A percentile compares a stretch with the other conserved stretches of the same genome.
These are phyloP conservation scores for Dryocosmus kuriphilus DNA, from an alignment of 2,888 invertebrate species.

Conservation along the genomic window DNA sequence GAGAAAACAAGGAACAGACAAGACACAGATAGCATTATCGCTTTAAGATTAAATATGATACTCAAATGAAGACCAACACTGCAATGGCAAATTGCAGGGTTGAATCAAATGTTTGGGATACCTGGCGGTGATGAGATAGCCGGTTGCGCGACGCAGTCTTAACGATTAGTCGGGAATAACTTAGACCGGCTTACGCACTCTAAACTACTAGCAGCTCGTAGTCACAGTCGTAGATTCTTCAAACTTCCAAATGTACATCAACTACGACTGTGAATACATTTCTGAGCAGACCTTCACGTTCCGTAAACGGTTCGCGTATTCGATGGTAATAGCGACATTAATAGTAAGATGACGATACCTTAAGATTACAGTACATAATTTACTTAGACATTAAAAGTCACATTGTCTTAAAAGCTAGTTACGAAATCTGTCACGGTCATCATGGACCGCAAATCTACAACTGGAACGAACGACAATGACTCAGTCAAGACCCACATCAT, in stretches of 20 bases:
- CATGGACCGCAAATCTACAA: constrained; percentile 19
- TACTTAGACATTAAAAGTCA: constrained; percentile 37
- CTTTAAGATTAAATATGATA: constrained; percentile 36
- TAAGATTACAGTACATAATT: constrained; percentile 29
- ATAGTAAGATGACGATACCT: constrained; percentile 21
- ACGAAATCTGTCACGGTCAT: constrained; percentile 20
- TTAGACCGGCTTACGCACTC: constrained; percentile 52
- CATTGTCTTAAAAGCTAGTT: constrained; percentile 33
- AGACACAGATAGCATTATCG: constrained; percentile 22
- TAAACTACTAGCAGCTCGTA: constrained; percentile 17
- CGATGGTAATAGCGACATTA: constrained; percentile 35
- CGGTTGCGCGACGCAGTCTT: constrained; percentile 73
- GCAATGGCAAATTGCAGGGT: constrained; percentile 42
- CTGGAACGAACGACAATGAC: constrained; percentile 16
- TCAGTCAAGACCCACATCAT: constrained; percentile 16
- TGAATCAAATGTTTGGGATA: constrained; percentile 52
- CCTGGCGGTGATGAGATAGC: constrained; percentile 73
- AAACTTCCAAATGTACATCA: constrained; percentile 26
- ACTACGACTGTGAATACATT: constrained; percentile 31
- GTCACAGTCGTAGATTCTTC: constrained; percentile 17
- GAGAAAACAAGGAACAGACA: constrained; percentile 18
- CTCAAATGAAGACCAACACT: constrained; percentile 19
- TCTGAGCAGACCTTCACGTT: constrained; percentile 12
- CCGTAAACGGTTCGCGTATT: constrained; percentile 13
- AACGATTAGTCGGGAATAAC: constrained; percentile 54